phyloP scores from a whole-genome alignment of 2,888 invertebrate species.

The Teleogryllus oceanicus region DNA sequence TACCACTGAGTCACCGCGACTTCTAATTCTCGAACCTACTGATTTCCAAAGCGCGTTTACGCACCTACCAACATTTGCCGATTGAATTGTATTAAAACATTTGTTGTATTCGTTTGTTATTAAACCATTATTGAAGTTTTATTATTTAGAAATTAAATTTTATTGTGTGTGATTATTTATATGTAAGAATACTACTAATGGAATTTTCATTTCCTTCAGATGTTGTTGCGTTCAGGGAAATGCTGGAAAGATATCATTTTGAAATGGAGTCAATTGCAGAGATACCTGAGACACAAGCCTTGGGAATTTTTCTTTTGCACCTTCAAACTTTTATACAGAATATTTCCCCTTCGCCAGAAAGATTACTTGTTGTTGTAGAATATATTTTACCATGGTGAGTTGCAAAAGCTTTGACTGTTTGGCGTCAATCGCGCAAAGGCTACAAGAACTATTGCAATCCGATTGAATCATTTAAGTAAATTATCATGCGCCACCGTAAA shows the following conservation, averaged over 20 bases:
- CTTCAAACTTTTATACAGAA: conserved; percentile 67
- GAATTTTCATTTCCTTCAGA: conserved; percentile 31
- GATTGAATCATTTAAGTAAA: too few relatives aligned
- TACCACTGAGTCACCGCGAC: too few relatives aligned
- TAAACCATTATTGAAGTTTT: neutral
- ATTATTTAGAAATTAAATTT: neutral
- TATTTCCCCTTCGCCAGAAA: conserved; percentile 67
- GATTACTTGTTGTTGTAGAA: conserved; percentile 64
- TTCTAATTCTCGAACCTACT: too few relatives aligned
- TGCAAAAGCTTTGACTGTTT: neutral
- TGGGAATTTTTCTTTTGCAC: conserved; percentile 71
- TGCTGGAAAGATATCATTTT: conserved; percentile 64
- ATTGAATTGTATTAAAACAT: neutral
- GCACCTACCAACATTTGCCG: too few relatives aligned
- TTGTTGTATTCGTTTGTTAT: neutral
- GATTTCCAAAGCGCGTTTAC: too few relatives aligned
- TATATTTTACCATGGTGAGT: conserved; percentile 63
- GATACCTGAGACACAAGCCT: conserved; percentile 62
- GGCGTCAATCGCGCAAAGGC: too few relatives aligned
- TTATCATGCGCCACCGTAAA: too few relatives aligned
- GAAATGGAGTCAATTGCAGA: conserved; percentile 67
- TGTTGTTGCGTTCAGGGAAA: conserved; percentile 51
- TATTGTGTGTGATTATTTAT: conserved; percentile 6
- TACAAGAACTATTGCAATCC: too few relatives aligned
- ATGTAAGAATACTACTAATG: neutral